A percentile compares a stretch with the other conserved stretches of the same genome.
Evolutionary conservation across 2,888 invertebrate species (phyloP).

Genomic region (Lepidochitona cinerea): DNA sequence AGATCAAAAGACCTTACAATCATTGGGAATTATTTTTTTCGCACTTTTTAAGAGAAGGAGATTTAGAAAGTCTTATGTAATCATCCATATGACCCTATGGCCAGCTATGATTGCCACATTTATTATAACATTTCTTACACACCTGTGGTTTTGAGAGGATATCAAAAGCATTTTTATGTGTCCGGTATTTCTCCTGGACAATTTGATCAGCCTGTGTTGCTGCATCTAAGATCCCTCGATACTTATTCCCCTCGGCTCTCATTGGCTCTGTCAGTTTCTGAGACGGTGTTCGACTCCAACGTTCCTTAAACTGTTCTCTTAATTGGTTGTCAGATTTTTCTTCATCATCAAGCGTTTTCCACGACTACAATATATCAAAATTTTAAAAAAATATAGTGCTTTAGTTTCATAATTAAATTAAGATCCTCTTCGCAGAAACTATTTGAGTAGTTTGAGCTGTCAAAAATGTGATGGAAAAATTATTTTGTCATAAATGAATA

Average conservation of each 20-base stretch:
- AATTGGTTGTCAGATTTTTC: conserved; percentile 90
- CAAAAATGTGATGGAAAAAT: too few relatives aligned
- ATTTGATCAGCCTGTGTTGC: conserved; percentile 86
- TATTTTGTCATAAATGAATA: too few relatives aligned
- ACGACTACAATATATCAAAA: conserved; percentile 61
- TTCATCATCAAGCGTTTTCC: conserved; percentile 87
- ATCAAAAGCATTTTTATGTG: conserved; percentile 83
- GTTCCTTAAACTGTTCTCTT: conserved; percentile 89
- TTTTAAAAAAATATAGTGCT: background rate
- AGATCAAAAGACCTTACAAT: too few relatives aligned
- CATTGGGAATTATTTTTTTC: too few relatives aligned
- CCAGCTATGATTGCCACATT: too few relatives aligned
- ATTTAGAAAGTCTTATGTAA: too few relatives aligned
- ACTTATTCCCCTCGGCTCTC: conserved; percentile 89
- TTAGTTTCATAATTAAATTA: too few relatives aligned
- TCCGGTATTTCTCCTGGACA: conserved; percentile 88
- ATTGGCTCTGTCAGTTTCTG: conserved; percentile 87
- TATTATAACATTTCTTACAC: too few relatives aligned
- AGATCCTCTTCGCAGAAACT: too few relatives aligned
- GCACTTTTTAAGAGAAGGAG: too few relatives aligned
- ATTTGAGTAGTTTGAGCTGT: too few relatives aligned
- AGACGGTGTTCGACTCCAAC: conserved; percentile 93
- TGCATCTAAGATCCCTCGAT: conserved; percentile 89
- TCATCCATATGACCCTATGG: too few relatives aligned
- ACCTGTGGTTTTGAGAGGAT: conserved; percentile 82